Evolutionary conservation across 2,797 vertebrate species (phyloP), one percentile per base, ranked within the genome.

Genomic region (Glyptemys insculpta): DNA sequence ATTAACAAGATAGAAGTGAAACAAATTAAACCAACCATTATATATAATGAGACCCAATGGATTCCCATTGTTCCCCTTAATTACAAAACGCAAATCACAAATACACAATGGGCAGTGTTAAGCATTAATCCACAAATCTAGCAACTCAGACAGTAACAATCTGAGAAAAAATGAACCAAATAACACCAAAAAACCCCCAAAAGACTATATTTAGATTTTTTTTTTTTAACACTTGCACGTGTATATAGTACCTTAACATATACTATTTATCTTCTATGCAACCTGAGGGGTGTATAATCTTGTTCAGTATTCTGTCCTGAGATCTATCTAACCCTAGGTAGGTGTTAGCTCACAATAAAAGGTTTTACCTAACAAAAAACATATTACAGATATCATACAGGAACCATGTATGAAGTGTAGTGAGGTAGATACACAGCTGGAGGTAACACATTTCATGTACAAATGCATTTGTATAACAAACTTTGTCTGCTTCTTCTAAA

Each of bases 21-120:
- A 98, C 98, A 98, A 98, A 98, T 98, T 98, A 98, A 98, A 98
- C 98, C 98, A 98, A 98, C 98, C 98, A 98, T 98, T 98, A 98
- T 98, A 98, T 98, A 97, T 98, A 98, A 98, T 4, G 98, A 98
- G 97, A 98, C 98, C 98, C 98, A 98, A 90, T 90, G 98, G 98
- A 97, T 97, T 98, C 97, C 97, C 98, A 98, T 98, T 98, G 98
- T 98, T 98, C 98, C 97, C 97, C 98, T 98, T 98, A 98, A 98
- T 98, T 98, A 98, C 98, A 98, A 98, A 98, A 97, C 95, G 81
- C 97, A 98, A 97, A 98, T 98, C 97, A 96, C 98, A 98, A 97
- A 98, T 98, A 98, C 98, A 97, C 98, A 98, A 96, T 97, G 97
- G 98, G 97, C 97, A 97, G 95, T 90, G 96, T 96, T 96, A 96